Base-by-base conservation (phyloP, 2,888 invertebrate species). In the Trichopoda pennipes region DNA sequence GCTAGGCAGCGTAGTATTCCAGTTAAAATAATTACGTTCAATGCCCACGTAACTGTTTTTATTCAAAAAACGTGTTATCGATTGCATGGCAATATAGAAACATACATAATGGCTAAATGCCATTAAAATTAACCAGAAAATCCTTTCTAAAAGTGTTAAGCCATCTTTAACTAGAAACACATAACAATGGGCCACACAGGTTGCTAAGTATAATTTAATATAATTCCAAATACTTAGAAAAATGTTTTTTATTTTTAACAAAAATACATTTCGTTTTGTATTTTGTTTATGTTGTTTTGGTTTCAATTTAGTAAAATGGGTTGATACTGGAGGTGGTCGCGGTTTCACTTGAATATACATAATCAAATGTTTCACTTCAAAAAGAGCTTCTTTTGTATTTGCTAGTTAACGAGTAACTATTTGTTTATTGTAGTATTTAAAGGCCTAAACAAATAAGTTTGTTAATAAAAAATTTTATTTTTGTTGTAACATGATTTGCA, bases 1-100 rank as follows among this genome's bases (percentile, higher is more conserved):
- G 60, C 89, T 88, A 0, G 91, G 90, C 28, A 90, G 73, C 0
- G 90, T 87, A 2, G 88, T 90, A 80, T 90, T 91, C 90, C 91
- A 91, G 72, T 88, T 89, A 64, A 90, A 89, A 23, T 88, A 89
- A 74, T 91, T 90, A 4, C 89, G 88, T 49, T 91, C 91, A 3
- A 91, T 83, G 8, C 91, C 88, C 12, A 91, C 88, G 10, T 90
- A 90, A 0, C 90, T 90, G 75, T 90, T 91, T 69, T 90, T 90
- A 0, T 86, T 86, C 19, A 88, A 82, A 63, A 88, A 91, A 6
- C 89, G 89, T 23, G 88, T 82, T 49, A 90, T 85, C 2, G 91
- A 90, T 44, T 90, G 85, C 21, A 91, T 75, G 12, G 88, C 88
- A 44, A 91, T 86, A 16, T 86, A 74, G 42, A 89, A 86, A 49